Evolutionary conservation across 92 coral and sea anemone species (phyloP).

Genomic region (Muricea muricata): DNA sequence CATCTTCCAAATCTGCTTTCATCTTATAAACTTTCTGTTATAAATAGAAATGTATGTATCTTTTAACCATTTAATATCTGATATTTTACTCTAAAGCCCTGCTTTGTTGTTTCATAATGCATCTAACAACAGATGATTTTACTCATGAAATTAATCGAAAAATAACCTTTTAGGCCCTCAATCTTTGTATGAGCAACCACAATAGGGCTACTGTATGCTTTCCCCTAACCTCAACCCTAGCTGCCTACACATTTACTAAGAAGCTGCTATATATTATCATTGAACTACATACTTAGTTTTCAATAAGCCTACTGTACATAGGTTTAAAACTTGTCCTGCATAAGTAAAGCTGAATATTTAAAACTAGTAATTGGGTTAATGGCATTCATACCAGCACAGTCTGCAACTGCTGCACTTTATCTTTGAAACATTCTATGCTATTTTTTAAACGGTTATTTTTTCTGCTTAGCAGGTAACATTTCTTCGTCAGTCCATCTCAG

Average conservation of each 20-base stretch:
- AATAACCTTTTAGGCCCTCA: no score
- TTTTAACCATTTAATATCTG: not conserved
- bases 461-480: not conserved
- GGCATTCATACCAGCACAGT: not conserved
- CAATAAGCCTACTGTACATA: not conserved
- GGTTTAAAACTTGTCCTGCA: not conserved
- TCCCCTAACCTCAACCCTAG: no score
- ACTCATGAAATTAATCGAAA: no score
- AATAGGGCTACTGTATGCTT: no score
- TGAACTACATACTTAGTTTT: no score
- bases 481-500: not conserved
- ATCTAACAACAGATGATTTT: no score
- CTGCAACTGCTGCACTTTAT: not conserved
- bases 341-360: not conserved
- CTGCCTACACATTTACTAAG: no score
- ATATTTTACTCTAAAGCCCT: not conserved
- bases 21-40: no score
- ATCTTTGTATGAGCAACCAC: no score
- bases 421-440: not conserved
- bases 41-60: not conserved
- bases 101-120: not conserved
- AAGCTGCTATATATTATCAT: no score
- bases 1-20: no score
- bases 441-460: not conserved
- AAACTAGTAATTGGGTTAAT: not conserved